Base-by-base conservation (phyloP, 1,140 invertebrate species). In the Euwallacea fornicatus region DNA sequence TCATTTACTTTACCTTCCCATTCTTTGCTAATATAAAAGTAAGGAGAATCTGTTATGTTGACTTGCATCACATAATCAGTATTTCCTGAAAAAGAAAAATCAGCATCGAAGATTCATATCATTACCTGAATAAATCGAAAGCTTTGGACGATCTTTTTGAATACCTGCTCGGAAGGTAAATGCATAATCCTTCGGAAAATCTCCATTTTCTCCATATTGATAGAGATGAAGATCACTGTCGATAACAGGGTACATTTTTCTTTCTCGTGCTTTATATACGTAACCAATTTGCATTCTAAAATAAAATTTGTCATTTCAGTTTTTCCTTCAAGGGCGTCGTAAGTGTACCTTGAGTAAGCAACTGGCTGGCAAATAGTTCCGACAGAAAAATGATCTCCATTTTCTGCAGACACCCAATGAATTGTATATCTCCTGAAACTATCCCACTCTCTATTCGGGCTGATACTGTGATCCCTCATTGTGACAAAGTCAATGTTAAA, bases 241-340 rank as follows among this genome's bases (percentile, higher is more conserved):
- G 33, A 84, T 80, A 6, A 91, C 79, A 0, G 86, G 78, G 63
- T 85, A 82, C 42, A 89, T 83, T 60, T 80, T 81, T 43, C 86
- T 86, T 47, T 84, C 81, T 41, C 83, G 80, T 7, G 85, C 83
- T 41, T 83, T 83, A 76, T 88, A 88, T 8, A 90, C 76, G 78
- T 89, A 91, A 15, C 90, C 90, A 53, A 90, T 82, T 53, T 86
- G 86, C 42, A 91, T 76, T 70, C 89, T 91, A 79, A 42, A 82
- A 72, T 76, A 81, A 66, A 73, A 78, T 70, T 4, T 2, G 1
- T 33, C 4, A 33, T 33, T 33, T 33, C 21, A 33, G 4, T 33
- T 33, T 33, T 33, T 69, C 16, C 63, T 8, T 64, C 15, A 10
- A 50, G 9, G 15, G 10, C 21, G 2, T 10, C 10, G 7, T 42